Conservation (phyloP, 2,113 vertebrate species). For the Syngnathus scovelli region DNA sequence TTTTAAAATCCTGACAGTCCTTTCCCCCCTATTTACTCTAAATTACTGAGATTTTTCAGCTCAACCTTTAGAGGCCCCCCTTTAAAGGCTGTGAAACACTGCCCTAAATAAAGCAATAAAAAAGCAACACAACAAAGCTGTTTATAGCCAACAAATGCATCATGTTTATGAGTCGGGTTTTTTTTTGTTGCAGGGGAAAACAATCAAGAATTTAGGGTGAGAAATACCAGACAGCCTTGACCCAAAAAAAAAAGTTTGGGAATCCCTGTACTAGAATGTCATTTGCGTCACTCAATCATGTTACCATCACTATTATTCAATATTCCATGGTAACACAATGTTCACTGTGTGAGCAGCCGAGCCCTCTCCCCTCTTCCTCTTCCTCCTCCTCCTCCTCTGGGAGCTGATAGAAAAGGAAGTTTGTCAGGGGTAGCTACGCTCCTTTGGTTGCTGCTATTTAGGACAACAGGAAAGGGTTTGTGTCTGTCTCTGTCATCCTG, state of each 20-base stretch:
- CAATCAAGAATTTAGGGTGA: neutral
- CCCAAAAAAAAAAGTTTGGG: neutral
- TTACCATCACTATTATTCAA: neutral
- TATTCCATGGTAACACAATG: constrained; percentile 7
- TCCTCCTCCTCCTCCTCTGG: constrained; percentile 19
- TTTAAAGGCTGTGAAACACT: neutral
- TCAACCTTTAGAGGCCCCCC: neutral
- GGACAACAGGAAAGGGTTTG: constrained; percentile 58
- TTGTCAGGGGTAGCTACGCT: constrained; percentile 33
- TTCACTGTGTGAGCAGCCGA: constrained; percentile 23
- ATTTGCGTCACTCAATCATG: neutral
- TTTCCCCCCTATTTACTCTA: neutral
- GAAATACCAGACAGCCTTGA: neutral
- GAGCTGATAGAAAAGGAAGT: constrained; percentile 57
- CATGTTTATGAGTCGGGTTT: neutral
- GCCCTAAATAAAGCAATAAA: neutral
- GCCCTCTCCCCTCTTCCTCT: constrained; percentile 12
- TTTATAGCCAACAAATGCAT: neutral
- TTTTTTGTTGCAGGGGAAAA: neutral
- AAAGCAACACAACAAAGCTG: neutral
- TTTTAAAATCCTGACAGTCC: neutral
- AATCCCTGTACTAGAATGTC: constrained; percentile 3
- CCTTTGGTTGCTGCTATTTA: constrained; percentile 59
- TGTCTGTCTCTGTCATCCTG: constrained; percentile 46
- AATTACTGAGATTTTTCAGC: neutral